A percentile compares a stretch with the other conserved stretches of the same genome.
Conservation (phyloP, 2,888 invertebrate species). For the Ellobium chinense region DNA sequence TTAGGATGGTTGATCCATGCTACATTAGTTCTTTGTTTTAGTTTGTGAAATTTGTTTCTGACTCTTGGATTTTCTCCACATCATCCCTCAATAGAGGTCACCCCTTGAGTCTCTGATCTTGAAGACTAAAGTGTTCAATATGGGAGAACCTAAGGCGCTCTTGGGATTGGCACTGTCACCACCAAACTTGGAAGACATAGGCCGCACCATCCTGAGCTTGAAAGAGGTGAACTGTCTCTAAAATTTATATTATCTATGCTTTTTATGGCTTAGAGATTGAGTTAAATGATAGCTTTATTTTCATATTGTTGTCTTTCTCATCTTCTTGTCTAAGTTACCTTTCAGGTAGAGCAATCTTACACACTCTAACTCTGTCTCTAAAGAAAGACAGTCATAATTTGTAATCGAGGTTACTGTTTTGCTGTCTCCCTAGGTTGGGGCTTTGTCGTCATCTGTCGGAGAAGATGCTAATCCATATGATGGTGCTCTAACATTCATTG, state of each 20-base stretch:
- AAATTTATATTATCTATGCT: no score
- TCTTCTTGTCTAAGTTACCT: no score
- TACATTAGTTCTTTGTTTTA: background rate
- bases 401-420: no score
- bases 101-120: constrained; percentile 90
- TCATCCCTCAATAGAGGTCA: constrained; percentile 81
- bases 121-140: constrained; percentile 88
- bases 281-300: no score
- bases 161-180: constrained; percentile 92
- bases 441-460: constrained; percentile 84
- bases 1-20: background rate
- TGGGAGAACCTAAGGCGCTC: constrained; percentile 89
- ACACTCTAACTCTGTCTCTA: no score
- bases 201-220: constrained; percentile 88
- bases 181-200: constrained; percentile 90
- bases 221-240: no score
- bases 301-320: no score
- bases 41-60: no score
- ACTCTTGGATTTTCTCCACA: no score
- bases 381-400: no score
- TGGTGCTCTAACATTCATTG: constrained; percentile 93
- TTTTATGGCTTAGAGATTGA: no score
- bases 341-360: no score
- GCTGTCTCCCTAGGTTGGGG: constrained; percentile 86
- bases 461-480: constrained; percentile 82